Evolutionary conservation across 2,888 invertebrate species (phyloP), one percentile per base, ranked within the genome.

Genomic region (Ypsolopha scabrella): DNA sequence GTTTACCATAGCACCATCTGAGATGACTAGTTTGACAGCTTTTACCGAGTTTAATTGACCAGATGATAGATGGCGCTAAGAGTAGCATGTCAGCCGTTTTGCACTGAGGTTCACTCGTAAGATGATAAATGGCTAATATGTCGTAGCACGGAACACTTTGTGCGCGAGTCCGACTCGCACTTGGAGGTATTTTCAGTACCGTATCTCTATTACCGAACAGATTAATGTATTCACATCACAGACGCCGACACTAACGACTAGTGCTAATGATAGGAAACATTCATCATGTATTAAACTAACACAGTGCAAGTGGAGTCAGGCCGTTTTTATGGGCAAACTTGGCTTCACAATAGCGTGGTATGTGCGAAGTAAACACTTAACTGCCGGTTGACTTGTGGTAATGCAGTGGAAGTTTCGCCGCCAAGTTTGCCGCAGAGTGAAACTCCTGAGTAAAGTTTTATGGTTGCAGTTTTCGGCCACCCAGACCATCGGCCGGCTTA

Each of bases 301-400:
- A 43, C 52, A 56, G 54, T 60, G 65, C 54, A 51, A 37, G 37
- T 10, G 63, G 67, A 75, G 73, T 66, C 78, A 74, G 72, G 59
- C 61, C 56, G 72, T 74, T 77, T 78, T 79, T 77, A 77, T 74
- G 71, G 67, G 62, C 64, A 52, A 68, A 72, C 70, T 78, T 74
- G 60, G 59, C 58, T 53, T 65, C 66, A 72, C 70, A 72, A 69
- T 69, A 72, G 70, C 78, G 78, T 70, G 72, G 69, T 79, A 79
- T 75, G 80, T 79, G 79, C 75, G 73, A 75, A 79, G 74, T 78
- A 79, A 82, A 82, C 81, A 81, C 80, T 81, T 80, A 78, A 80
- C 75, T 82, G 76, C 80, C 79, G 77, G 76, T 80, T 80, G 71
- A 70, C 75, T 77, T 75, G 71, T 75, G 72, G 78, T 80, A 78